These are phyloP conservation scores for Lymantria dispar DNA, from an alignment of 2,888 invertebrate species.

Conservation along the genomic window DNA sequence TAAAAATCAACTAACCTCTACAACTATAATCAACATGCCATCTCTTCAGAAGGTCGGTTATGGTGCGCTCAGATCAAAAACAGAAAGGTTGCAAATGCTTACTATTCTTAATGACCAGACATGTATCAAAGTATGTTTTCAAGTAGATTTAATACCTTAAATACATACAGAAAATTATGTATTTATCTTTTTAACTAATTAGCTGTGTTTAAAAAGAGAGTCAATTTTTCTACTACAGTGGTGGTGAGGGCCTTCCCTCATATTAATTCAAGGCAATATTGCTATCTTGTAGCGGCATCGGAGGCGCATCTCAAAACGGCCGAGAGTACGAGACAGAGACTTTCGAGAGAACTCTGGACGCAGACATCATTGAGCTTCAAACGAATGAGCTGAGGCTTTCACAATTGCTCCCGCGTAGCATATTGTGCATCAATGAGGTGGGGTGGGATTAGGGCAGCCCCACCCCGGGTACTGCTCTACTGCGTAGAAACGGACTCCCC, in stretches of 20 bases:
- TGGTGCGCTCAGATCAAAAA: no score
- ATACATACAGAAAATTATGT: no score
- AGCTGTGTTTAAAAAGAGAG: constrained; percentile 37
- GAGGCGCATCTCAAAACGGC: constrained; percentile 11
- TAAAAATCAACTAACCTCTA: no score
- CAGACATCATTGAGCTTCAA: constrained; percentile 1
- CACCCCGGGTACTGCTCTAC: constrained; percentile 48
- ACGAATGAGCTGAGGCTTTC: constrained; percentile 1
- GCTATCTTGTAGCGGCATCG: constrained; percentile 15
- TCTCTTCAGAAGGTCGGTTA: no score
- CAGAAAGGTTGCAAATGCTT: no score
- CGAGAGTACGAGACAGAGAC: constrained; percentile 2
- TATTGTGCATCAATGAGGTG: constrained; percentile 24
- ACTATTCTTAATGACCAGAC: no score
- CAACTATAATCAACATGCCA: no score
- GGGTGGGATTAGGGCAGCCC: constrained; percentile 44
- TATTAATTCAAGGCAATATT: constrained; percentile 24
- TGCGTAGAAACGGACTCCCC: constrained; percentile 66
- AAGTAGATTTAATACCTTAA: no score
- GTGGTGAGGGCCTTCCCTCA: constrained; percentile 35
- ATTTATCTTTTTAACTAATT: no score
- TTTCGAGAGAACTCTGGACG: not conserved
- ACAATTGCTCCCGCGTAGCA: constrained; percentile 14
- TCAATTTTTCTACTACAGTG: constrained; percentile 61
- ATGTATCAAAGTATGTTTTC: no score